A percentile compares a stretch with the other conserved stretches of the same genome.
Evolutionary conservation across 1,140 invertebrate genomes (phyloP).

Genomic region (Penaeus indicus): DNA sequence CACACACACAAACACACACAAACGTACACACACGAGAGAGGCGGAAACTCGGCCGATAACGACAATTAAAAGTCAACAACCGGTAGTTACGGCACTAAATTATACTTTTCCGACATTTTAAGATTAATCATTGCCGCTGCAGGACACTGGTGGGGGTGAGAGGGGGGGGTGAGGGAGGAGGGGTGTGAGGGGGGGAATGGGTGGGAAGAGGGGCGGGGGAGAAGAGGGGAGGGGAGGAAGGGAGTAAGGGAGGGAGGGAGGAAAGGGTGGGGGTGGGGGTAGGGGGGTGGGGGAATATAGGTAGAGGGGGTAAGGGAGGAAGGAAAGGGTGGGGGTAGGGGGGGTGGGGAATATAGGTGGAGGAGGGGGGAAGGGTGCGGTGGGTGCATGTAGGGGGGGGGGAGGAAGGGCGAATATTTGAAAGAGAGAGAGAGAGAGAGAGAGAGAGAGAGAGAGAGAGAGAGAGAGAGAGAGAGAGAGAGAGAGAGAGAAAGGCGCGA

Average conservation of each 20-base stretch:
- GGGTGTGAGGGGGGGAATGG: background rate
- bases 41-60: conserved; percentile 40
- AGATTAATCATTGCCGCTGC: conserved; percentile 49
- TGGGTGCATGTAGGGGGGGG: background rate
- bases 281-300: background rate
- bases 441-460: too few relatives aligned
- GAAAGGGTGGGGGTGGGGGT: background rate
- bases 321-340: too few relatives aligned
- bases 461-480: too few relatives aligned
- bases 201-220: too few relatives aligned
- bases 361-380: background rate
- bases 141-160: background rate
- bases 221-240: background rate
- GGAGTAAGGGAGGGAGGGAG: background rate
- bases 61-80: conserved; percentile 47
- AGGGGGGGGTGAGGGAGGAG: background rate
- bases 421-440: background rate
- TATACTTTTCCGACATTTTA: conserved; percentile 54
- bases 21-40: too few relatives aligned
- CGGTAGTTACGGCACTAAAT: conserved; percentile 38
- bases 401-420: background rate
- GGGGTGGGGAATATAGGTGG: background rate
- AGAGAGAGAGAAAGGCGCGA: too few relatives aligned
- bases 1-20: too few relatives aligned
- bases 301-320: background rate